These are phyloP conservation scores for Crambe crambe DNA, from an alignment of 37 sponge, comb jelly and placozoan genomes.

Conservation along the genomic window DNA sequence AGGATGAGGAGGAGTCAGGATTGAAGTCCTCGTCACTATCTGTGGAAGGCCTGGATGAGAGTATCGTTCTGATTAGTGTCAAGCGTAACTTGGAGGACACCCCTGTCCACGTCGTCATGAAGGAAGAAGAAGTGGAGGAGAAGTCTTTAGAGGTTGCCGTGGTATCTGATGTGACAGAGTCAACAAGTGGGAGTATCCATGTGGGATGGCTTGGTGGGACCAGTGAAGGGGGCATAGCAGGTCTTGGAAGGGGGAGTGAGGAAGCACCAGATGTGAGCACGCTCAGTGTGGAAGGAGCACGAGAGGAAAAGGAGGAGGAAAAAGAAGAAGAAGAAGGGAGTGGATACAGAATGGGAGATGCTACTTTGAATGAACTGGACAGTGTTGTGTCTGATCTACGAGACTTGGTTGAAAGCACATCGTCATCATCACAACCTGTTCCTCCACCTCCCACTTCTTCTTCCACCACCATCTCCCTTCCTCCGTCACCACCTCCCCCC, in stretches of 20 bases:
- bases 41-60: background rate
- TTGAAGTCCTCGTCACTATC: too few relatives aligned
- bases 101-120: background rate
- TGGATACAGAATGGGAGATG: slow-evolving; percentile 1
- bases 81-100: background rate
- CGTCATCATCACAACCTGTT: background rate
- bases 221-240: background rate
- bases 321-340: background rate
- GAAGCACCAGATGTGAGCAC: background rate
- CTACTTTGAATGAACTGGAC: slow-evolving; percentile 30
- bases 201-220: background rate
- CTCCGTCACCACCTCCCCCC: slow-evolving; percentile 24
- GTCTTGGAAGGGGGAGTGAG: background rate
- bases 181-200: background rate
- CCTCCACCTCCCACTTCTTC: slow-evolving; percentile 11
- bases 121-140: background rate
- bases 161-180: background rate
- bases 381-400: slow-evolving; percentile 10
- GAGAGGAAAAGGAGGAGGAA: background rate
- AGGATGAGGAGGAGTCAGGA: too few relatives aligned
- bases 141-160: too few relatives aligned
- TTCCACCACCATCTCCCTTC: background rate
- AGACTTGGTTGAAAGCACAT: slow-evolving; percentile 7
- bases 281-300: background rate
- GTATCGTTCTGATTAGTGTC: slow-evolving; percentile 4